phyloP scores from a whole-genome alignment of 2,888 invertebrate genomes.

The Gymnosoma rotundatum region DNA sequence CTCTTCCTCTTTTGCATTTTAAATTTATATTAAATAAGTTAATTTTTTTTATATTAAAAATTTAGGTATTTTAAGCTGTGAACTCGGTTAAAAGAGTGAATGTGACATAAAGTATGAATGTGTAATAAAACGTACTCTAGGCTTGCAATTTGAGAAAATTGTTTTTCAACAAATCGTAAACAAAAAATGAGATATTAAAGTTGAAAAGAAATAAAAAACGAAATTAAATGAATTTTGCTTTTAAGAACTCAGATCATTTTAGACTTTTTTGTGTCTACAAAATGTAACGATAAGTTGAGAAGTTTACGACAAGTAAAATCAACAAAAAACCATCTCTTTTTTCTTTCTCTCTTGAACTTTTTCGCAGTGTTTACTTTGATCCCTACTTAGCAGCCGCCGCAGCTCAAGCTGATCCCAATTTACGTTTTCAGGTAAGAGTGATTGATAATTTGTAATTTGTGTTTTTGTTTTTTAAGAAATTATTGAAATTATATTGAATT shows the following conservation, averaged over 20 bases:
- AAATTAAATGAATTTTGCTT: conserved; percentile 79
- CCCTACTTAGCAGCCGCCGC: conserved; percentile 95
- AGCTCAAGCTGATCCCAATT: conserved; percentile 91
- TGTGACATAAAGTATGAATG: conserved; percentile 48
- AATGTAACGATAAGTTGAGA: conserved; percentile 57
- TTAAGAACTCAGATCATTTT: conserved; percentile 76
- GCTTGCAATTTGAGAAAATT: background rate
- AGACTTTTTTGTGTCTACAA: conserved; percentile 58
- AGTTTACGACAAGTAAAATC: conserved; percentile 48
- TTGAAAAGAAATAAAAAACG: conserved; percentile 26
- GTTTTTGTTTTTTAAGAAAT: background rate
- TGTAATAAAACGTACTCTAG: conserved; percentile 22
- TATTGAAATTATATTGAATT: background rate
- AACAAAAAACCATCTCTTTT: conserved; percentile 52
- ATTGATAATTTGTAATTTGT: conserved; percentile 38
- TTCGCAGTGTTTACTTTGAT: conserved; percentile 94
- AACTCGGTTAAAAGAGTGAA: conserved; percentile 16
- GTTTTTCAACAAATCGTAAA: background rate
- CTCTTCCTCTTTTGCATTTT: background rate
- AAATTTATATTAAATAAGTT: background rate
- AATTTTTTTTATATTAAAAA: background rate
- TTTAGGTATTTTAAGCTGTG: conserved; percentile 31
- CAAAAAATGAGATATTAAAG: background rate
- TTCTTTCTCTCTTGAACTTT: conserved; percentile 58
- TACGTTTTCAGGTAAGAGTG: conserved; percentile 92